These are phyloP conservation scores for Polylopha cassiicola DNA, from an alignment of 2,888 invertebrate genomes.

Conservation along the genomic window DNA sequence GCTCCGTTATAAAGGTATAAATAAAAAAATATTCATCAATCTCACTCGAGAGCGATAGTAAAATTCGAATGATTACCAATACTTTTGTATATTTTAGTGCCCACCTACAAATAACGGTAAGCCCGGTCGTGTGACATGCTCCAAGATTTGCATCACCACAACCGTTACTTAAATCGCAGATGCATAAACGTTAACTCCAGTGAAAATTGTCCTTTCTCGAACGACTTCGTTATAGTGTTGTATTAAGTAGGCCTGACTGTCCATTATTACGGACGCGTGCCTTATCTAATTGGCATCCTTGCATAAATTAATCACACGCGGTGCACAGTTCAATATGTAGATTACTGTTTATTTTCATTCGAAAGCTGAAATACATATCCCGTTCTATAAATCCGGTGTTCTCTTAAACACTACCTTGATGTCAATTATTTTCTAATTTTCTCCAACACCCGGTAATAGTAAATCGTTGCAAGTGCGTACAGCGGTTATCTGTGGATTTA, in stretches of 20 bases:
- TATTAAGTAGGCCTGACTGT: constrained; percentile 39
- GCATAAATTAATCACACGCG: constrained; percentile 55
- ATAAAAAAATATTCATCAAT: too few species aligned
- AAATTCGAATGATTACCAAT: constrained; percentile 7
- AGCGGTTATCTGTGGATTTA: constrained; percentile 40
- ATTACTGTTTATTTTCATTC: constrained; percentile 45
- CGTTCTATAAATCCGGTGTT: constrained; percentile 53
- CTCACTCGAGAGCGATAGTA: constrained; percentile 7
- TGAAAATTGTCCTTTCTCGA: constrained; percentile 49
- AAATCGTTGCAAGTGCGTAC: constrained; percentile 28
- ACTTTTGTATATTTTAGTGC: constrained; percentile 31
- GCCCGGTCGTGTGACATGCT: constrained; percentile 41
- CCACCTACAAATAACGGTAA: constrained; percentile 47
- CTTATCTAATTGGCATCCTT: constrained; percentile 66
- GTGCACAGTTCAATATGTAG: constrained; percentile 44
- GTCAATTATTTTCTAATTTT: constrained; percentile 55
- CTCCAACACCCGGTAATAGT: constrained; percentile 30
- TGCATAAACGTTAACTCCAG: constrained; percentile 33
- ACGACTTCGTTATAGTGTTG: constrained; percentile 35
- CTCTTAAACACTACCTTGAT: constrained; percentile 51
- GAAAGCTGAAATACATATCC: constrained; percentile 51
- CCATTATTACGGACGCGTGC: constrained; percentile 45
- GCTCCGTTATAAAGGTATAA: too few species aligned
- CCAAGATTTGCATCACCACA: constrained; percentile 46
- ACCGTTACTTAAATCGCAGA: constrained; percentile 49